phyloP scores from a whole-genome alignment of 2,888 invertebrate species.

The Macrosoma leucophasiata region DNA sequence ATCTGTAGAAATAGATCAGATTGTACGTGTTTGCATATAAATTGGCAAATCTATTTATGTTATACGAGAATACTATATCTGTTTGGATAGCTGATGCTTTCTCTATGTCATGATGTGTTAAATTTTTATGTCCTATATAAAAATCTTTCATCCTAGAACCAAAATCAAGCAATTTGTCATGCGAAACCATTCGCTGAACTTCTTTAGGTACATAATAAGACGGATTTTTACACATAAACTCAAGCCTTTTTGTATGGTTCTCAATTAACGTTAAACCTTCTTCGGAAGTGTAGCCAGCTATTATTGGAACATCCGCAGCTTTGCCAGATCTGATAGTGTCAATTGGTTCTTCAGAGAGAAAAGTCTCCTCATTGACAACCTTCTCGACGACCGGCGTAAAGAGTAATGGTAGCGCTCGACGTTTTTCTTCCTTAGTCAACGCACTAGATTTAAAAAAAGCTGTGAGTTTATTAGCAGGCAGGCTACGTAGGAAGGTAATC shows the following conservation, averaged over 20 bases:
- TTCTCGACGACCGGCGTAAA: constrained; percentile 50
- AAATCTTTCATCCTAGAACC: constrained; percentile 39
- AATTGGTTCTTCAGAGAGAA: constrained; percentile 39
- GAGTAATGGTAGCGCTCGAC: constrained; percentile 40
- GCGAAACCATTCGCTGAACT: constrained; percentile 31
- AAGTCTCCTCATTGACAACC: constrained; percentile 35
- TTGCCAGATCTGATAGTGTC: constrained; percentile 35
- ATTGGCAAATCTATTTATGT: constrained; percentile 39
- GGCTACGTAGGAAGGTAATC: constrained; percentile 35
- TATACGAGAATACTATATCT: constrained; percentile 41
- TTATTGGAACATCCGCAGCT: constrained; percentile 39
- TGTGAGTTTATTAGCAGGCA: constrained; percentile 37
- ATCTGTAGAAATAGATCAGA: constrained; percentile 33
- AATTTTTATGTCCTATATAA: constrained; percentile 37
- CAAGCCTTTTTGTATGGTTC: constrained; percentile 32
- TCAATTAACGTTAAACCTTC: constrained; percentile 42
- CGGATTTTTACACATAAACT: constrained; percentile 35
- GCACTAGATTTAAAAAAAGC: constrained; percentile 35
- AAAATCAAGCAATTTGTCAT: constrained; percentile 33
- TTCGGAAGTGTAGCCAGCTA: constrained; percentile 46
- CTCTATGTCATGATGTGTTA: constrained; percentile 29
- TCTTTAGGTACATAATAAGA: constrained; percentile 41
- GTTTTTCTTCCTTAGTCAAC: constrained; percentile 39
- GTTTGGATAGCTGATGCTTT: constrained; percentile 36
- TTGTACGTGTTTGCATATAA: too few species aligned